Base-by-base conservation (phyloP, 30 jellyfish, hydroid and myxozoan species). In the Euphysa ruthae region DNA sequence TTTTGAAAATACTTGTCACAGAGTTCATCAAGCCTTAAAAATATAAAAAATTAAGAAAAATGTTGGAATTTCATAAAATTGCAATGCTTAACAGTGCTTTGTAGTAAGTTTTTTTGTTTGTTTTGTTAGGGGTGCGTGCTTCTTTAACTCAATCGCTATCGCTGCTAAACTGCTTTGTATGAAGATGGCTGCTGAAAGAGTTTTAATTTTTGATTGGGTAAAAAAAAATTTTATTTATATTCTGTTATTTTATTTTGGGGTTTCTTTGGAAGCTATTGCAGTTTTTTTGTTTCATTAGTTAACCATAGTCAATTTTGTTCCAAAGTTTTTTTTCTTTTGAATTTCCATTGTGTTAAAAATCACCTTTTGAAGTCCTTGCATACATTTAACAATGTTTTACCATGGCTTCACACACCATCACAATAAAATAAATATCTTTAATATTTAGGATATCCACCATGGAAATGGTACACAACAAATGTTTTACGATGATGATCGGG, bases 391-490 rank as follows among this genome's bases (percentile, higher is more conserved):
- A n/a, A n/a, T n/a, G n/a, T n/a, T n/a, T n/a, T n/a, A n/a, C n/a
- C n/a, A n/a, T n/a, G n/a, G n/a, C n/a, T n/a, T n/a, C n/a, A n/a
- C n/a, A n/a, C n/a, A 13, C 0, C 16, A 42, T 42, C 16, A 13
- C 14, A 42, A 42, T 13, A 13, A 42, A 0, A 42, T 42, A 13
- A 0, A 42, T 42, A 42, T 42, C 55, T 0, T 13, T 13, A 42
- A 19, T 42, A 19, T 42, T 13, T n/a, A 87, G 97, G 97, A 88
- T 68, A 88, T 88, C 70, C 97, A 88, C 68, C 97, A 88, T 75
- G 97, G 97, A 33, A 88, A 88, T 58, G 97, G 97, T 25, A 88
- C 97, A 2, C 97, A 88, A 65, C 94, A 88, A 43, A 81, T 81
- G 93, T 88, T 88, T 66, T 88, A 88, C 73, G 97, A 88, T 31